phyloP scores from a whole-genome alignment of 2,113 vertebrate species.

The pig (Sus scrofa) region DNA sequence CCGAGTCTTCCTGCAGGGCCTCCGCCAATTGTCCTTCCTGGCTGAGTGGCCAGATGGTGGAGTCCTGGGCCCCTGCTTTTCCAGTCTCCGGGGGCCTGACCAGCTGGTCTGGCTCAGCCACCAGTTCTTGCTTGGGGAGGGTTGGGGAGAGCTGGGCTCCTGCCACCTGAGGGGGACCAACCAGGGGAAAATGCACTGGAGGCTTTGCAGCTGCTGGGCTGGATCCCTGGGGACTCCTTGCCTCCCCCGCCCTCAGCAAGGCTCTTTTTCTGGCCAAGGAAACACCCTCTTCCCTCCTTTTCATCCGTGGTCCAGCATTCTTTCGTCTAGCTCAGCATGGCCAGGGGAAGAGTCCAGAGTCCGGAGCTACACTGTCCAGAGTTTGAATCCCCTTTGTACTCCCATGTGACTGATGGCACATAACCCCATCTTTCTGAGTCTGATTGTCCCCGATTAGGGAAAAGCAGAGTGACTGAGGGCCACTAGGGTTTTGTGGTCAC shows the following conservation, averaged over 20 bases:
- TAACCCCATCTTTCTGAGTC: neutral
- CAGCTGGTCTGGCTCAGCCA: slow-evolving; percentile 56
- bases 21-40: slow-evolving; percentile 1
- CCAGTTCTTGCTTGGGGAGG: neutral
- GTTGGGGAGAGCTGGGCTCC: neutral
- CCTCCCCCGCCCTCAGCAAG: neutral
- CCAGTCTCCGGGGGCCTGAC: slow-evolving; percentile 21
- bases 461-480: neutral
- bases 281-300: too few relatives aligned
- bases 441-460: neutral
- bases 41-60: slow-evolving; percentile 60
- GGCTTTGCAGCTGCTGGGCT: slow-evolving; percentile 31
- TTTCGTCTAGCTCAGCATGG: neutral
- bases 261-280: neutral
- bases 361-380: neutral
- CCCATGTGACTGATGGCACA: neutral
- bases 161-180: neutral
- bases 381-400: neutral
- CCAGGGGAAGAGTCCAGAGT: neutral
- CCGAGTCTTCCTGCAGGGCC: neutral
- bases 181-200: neutral
- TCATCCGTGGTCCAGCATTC: neutral
- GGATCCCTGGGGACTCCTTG: neutral
- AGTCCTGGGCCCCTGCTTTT: neutral
- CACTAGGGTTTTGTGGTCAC: neutral